A percentile compares a stretch with the other conserved stretches of the same genome.
These are phyloP conservation scores for Drosophila mojavensis DNA, from an alignment of 1,140 invertebrate genomes.

Conservation along the genomic window DNA sequence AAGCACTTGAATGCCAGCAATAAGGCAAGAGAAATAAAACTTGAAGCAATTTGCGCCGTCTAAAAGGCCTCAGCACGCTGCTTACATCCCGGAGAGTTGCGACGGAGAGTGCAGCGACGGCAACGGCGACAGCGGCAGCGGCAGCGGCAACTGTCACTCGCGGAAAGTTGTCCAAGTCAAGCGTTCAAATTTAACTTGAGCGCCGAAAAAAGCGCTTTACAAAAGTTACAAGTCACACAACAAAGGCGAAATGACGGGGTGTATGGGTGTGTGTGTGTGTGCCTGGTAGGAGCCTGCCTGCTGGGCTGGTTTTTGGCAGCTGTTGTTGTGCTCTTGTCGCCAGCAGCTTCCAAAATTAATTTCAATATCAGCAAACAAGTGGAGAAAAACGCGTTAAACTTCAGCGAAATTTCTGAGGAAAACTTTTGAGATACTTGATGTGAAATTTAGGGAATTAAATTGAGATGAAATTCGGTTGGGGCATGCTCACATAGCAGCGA, in stretches of 20 bases:
- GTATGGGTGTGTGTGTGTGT: background rate
- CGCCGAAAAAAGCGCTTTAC: constrained; percentile 53
- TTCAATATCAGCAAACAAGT: constrained; percentile 60
- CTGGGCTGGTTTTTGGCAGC: constrained; percentile 4
- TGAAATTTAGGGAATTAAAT: constrained; percentile 15
- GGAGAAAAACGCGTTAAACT: constrained; percentile 15
- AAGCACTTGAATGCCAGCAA: constrained; percentile 74
- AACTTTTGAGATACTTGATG: constrained; percentile 38
- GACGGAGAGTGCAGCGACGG: background rate
- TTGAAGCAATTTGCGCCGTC: constrained; percentile 72
- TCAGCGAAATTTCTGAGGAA: constrained; percentile 5
- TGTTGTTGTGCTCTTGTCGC: constrained; percentile 30
- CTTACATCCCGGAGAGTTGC: background rate
- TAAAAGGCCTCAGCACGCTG: constrained; percentile 52
- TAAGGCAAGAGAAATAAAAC: constrained; percentile 25
- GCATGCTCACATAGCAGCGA: too few species aligned
- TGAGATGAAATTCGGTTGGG: background rate
- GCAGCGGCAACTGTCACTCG: constrained; percentile 29
- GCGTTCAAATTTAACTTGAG: constrained; percentile 78
- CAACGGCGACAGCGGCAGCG: background rate
- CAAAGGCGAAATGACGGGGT: constrained; percentile 40
- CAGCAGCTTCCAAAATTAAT: constrained; percentile 68
- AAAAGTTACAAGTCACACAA: constrained; percentile 80
- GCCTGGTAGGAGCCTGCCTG: constrained; percentile 11
- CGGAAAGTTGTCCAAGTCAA: constrained; percentile 71